phyloP scores from a whole-genome alignment of 2,797 vertebrate species.

The Enteromius argenteus region DNA sequence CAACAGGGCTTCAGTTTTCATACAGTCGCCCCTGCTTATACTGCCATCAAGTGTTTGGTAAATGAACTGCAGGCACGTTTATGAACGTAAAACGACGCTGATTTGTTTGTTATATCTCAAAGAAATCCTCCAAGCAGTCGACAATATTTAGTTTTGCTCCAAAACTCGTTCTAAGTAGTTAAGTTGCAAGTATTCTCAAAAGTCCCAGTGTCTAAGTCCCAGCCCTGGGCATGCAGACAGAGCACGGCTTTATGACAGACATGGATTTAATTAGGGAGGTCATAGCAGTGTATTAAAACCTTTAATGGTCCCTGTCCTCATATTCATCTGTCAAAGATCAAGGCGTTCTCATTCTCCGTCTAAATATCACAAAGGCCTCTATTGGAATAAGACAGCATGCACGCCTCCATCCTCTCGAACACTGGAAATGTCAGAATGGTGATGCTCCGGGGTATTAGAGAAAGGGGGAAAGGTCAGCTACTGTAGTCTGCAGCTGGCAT shows the following conservation, averaged over 20 bases:
- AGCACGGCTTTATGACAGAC: slow-evolving; percentile 33
- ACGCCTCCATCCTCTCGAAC: slow-evolving; percentile 38
- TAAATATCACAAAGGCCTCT: slow-evolving; percentile 63
- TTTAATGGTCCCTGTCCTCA: slow-evolving; percentile 48
- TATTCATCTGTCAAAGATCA: slow-evolving; percentile 61
- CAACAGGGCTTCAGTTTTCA: neutral
- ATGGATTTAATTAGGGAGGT: slow-evolving; percentile 51
- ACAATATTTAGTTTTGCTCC: neutral
- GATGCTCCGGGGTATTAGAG: slow-evolving; percentile 51
- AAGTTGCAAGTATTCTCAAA: neutral
- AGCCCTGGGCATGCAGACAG: neutral
- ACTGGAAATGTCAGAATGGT: slow-evolving; percentile 61
- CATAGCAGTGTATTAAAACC: slow-evolving; percentile 46
- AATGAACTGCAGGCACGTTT: slow-evolving; percentile 1
- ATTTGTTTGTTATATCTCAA: neutral
- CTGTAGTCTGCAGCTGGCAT: slow-evolving; percentile 61
- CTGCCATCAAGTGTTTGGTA: slow-evolving; percentile 60
- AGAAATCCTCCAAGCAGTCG: neutral
- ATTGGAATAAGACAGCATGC: slow-evolving; percentile 49
- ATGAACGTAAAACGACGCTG: neutral
- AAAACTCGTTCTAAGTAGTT: neutral
- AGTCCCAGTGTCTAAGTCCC: neutral
- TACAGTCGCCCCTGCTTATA: slow-evolving; percentile 38
- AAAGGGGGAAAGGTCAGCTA: slow-evolving; percentile 60
- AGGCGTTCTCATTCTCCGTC: slow-evolving; percentile 53